Evolutionary conservation across 2,797 vertebrate species (phyloP).

Genomic region (Argya squamiceps): DNA sequence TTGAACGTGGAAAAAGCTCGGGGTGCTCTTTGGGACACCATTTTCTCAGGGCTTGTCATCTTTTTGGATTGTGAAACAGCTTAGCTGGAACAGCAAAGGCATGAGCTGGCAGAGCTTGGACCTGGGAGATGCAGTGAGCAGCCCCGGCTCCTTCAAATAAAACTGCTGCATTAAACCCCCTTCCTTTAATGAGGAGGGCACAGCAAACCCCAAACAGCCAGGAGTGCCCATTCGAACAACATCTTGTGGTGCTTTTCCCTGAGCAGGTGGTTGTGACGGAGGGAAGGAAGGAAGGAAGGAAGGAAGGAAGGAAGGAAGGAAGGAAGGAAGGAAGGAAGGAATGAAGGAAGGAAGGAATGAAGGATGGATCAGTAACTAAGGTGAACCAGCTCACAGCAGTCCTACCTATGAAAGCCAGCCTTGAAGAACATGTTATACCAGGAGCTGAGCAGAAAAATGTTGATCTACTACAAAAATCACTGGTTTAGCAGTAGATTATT

Average conservation of each 20-base stretch:
- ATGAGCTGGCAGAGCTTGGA: background rate
- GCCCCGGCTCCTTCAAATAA: background rate
- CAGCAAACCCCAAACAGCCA: background rate
- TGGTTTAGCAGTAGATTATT: background rate
- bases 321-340: background rate
- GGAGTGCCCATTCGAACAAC: background rate
- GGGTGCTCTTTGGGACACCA: background rate
- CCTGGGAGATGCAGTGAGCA: background rate
- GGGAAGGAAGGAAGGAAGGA: background rate
- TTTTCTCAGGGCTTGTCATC: background rate
- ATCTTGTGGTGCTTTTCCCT: background rate
- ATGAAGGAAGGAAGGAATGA: background rate
- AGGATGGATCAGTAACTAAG: background rate
- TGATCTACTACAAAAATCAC: background rate
- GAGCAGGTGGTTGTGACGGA: too few relatives aligned
- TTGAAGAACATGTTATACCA: background rate
- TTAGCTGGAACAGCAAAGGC: background rate
- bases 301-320: background rate
- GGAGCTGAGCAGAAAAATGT: background rate
- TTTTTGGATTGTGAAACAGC: background rate
- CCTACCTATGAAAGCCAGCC: background rate
- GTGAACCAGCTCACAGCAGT: background rate
- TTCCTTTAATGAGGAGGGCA: background rate
- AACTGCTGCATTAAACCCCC: background rate
- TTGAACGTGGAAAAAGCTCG: background rate